Conservation (phyloP, 1,140 invertebrate species). For the Diuraphis noxia region DNA sequence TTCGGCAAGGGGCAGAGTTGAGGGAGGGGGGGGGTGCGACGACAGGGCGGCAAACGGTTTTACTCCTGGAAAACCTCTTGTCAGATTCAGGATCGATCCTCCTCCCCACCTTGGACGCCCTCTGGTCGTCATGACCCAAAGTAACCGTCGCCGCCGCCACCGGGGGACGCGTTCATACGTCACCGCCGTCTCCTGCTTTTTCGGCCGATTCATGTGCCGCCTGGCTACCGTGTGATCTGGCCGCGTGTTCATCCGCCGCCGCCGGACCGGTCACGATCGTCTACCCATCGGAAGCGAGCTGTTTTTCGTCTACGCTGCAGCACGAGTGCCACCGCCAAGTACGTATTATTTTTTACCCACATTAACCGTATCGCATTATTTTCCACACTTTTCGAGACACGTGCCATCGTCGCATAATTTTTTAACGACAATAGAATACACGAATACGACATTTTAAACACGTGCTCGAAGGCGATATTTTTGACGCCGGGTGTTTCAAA, state of each 20-base stretch:
- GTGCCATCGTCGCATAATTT: neutral
- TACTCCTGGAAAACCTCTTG: slow-evolving; percentile 40
- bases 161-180: slow-evolving; percentile 19
- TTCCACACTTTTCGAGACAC: neutral
- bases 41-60: slow-evolving; percentile 18
- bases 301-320: neutral
- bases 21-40: neutral
- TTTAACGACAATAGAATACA: neutral
- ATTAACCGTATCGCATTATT: neutral
- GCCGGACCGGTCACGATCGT: neutral
- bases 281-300: neutral
- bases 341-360: neutral
- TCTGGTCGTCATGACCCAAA: slow-evolving; percentile 53
- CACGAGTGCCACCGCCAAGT: neutral
- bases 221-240: slow-evolving; percentile 40
- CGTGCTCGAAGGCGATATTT: neutral
- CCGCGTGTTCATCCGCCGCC: slow-evolving; percentile 44
- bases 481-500: neutral
- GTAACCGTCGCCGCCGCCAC: slow-evolving; percentile 41
- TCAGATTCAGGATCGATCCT: slow-evolving; percentile 49
- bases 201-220: slow-evolving; percentile 47
- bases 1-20: neutral
- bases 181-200: slow-evolving; percentile 17
- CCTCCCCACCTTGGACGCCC: slow-evolving; percentile 43
- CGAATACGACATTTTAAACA: neutral